Evolutionary conservation across 1,140 invertebrate genomes (phyloP), one percentile per base, ranked within the genome.

Genomic region (Pseudomyrmex concolor): DNA sequence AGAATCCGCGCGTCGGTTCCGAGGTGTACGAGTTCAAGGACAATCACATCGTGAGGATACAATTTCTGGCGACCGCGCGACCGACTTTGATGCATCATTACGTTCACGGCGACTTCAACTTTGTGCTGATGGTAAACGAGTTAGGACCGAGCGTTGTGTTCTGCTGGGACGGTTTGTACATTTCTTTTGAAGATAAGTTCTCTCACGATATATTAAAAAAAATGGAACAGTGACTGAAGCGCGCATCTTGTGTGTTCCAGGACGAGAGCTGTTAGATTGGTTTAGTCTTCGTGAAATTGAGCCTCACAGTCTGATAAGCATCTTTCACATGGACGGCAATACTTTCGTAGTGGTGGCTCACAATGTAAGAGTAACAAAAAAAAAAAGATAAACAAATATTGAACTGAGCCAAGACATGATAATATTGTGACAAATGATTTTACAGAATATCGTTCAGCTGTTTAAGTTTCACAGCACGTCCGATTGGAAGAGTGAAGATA

Each of bases 81-180:
- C 90, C 89, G n/a, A 57, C 57, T 1, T 88, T 85, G 0, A 70
- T 90, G 59, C 67, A 89, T 67, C 84, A 86, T 55, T 92, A 91
- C 17, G 17, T 15, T 57, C 81, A 88, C 7, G 66, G 67, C 0
- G 86, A 62, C 2, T 59, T 63, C 25, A 82, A 83, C 67, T 91
- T 89, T 12, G 34, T 89, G 10, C 50, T 91, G 3, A 13, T 91
- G 9, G 76, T 73, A 10, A 88, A 89, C 43, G 66, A 89, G 43
- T n/a, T 15, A 0, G 66, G 43, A 1, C 81, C 76, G 1, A 90
- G 86, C 45, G 72, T 15, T 1, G 71, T 92, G 34, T 83, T 87
- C 34, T 89, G 86, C 72, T 92, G 91, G 91, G 86, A 91, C 15
- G 90, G 90, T 91, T 17, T 9, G 81, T 84, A n/a, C 25, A 19